Percentiles rank a stretch among this genome's conserved stretches.
These are phyloP conservation scores for Drosophila repleta DNA, from an alignment of 1,140 invertebrate species.

Conservation along the genomic window DNA sequence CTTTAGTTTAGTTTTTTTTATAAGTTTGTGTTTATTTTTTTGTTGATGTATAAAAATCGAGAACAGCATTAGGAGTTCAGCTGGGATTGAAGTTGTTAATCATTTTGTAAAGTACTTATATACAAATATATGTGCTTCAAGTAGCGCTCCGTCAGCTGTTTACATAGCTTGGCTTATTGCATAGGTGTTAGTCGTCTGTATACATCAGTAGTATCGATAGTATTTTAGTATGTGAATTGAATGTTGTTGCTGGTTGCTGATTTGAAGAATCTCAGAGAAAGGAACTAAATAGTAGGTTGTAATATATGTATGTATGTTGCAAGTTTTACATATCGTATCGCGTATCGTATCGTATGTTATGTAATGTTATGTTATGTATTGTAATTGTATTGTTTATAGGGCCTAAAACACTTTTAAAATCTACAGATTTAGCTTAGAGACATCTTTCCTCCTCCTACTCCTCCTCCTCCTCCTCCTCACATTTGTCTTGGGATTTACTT, in stretches of 20 bases:
- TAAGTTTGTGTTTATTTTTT: conserved; percentile 16
- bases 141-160: neutral
- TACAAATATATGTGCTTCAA: conserved; percentile 68
- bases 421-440: conserved; percentile 70
- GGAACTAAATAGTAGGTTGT: conserved; percentile 68
- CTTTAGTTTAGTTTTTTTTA: neutral
- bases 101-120: conserved; percentile 51
- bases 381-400: conserved; percentile 55
- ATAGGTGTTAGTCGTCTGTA: conserved; percentile 30
- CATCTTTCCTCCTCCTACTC: no score
- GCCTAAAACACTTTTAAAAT: conserved; percentile 75
- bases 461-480: no score
- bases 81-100: conserved; percentile 23
- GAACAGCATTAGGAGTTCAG: neutral
- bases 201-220: conserved; percentile 18
- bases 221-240: conserved; percentile 44
- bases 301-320: conserved; percentile 4
- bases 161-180: conserved; percentile 18
- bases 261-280: conserved; percentile 55
- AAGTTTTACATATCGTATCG: conserved; percentile 29
- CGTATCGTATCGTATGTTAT: conserved; percentile 6
- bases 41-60: conserved; percentile 16
- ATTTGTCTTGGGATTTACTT: conserved; percentile 59
- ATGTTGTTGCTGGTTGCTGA: conserved; percentile 11
- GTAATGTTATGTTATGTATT: conserved; percentile 24